These are phyloP conservation scores for Rhagium mordax DNA, from an alignment of 2,888 invertebrate genomes.

Conservation along the genomic window DNA sequence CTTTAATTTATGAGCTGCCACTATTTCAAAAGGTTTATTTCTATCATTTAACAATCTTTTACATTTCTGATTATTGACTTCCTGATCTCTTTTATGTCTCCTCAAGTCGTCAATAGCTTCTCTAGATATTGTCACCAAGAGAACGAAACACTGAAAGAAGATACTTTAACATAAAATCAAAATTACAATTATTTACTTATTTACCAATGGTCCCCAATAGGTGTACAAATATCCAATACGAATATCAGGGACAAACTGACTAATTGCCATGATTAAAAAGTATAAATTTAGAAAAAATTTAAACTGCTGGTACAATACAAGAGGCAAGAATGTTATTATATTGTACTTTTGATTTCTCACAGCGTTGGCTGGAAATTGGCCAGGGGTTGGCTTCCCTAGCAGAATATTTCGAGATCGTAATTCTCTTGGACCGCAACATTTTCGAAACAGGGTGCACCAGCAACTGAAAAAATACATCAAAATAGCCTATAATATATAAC, in stretches of 20 bases:
- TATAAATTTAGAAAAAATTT: constrained; percentile 98
- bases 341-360: constrained; percentile 99
- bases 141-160: constrained; percentile 83
- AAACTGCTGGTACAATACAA: constrained; percentile 98
- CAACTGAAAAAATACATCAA: constrained; percentile 75
- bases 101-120: constrained; percentile 98
- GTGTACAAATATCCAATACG: constrained; percentile 98
- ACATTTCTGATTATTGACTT: constrained; percentile 96
- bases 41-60: constrained; percentile 80
- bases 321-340: constrained; percentile 88
- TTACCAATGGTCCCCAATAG: constrained; percentile 97
- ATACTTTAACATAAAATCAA: not conserved
- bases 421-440: constrained; percentile 83
- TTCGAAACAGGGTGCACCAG: constrained; percentile 81
- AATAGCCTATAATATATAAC: constrained; percentile 5
- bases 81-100: constrained; percentile 92
- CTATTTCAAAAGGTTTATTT: constrained; percentile 76
- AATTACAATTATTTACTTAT: constrained; percentile 49
- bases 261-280: constrained; percentile 97
- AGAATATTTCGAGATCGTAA: constrained; percentile 83
- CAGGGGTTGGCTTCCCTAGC: constrained; percentile 83
- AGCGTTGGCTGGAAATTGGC: constrained; percentile 94
- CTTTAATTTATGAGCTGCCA: constrained; percentile 89
- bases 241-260: constrained; percentile 98
- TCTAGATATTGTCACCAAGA: constrained; percentile 95